Evolutionary conservation across 92 coral and sea anemone genomes (phyloP).

Genomic region (Umimayanthus chanpuru): DNA sequence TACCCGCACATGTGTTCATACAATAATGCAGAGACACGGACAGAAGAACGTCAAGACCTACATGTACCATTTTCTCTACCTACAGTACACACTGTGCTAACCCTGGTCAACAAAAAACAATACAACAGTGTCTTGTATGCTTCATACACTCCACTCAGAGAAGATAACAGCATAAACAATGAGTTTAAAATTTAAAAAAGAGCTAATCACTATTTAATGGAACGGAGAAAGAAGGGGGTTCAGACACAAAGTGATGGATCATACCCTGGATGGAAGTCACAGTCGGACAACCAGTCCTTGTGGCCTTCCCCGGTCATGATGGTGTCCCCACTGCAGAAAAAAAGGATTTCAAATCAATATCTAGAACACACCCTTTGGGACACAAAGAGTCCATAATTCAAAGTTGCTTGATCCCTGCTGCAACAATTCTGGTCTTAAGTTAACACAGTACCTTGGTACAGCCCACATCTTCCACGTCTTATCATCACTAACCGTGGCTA

Average conservation of each 20-base stretch:
- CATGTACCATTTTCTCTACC: too few species aligned
- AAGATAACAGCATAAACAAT: background rate
- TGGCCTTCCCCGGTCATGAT: conserved; percentile 99
- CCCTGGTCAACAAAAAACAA: too few species aligned
- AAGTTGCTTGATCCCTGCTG: background rate
- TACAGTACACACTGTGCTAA: too few species aligned
- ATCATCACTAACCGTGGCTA: conserved; percentile 95
- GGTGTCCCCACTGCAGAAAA: conserved; percentile 80
- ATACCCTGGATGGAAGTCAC: conserved; percentile 98
- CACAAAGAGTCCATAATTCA: background rate
- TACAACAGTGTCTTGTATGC: background rate
- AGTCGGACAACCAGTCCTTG: conserved; percentile 96
- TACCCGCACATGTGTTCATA: too few species aligned
- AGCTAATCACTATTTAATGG: background rate
- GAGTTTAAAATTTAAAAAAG: too few species aligned
- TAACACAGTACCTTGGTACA: conserved; percentile 76
- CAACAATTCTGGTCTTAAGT: background rate
- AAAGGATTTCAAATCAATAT: background rate
- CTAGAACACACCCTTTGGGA: background rate
- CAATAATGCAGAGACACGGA: too few species aligned
- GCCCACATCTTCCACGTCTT: conserved; percentile 99
- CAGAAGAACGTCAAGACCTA: too few species aligned
- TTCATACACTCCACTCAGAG: background rate
- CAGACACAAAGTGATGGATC: background rate
- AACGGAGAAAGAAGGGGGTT: background rate